Percentiles rank a stretch among this genome's conserved stretches.
These are phyloP conservation scores for Paratrypauchen microcephalus DNA, from an alignment of 2,797 vertebrate genomes.

Conservation along the genomic window DNA sequence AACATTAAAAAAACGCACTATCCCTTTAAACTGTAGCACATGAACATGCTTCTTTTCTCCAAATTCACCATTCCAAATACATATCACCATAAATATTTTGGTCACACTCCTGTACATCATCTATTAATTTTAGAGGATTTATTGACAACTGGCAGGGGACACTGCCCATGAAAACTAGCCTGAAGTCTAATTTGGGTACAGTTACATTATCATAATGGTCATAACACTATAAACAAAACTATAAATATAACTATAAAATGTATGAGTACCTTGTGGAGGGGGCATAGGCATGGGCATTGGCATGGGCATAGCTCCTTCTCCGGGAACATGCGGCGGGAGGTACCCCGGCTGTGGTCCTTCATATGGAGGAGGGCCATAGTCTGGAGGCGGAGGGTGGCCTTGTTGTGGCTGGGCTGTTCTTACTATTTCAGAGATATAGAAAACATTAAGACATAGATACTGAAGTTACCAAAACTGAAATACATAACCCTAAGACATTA, in stretches of 20 bases:
- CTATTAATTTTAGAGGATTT: not conserved
- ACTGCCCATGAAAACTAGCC: not conserved
- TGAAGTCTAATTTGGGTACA: no score
- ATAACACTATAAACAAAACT: no score
- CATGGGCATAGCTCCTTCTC: slow-evolving; percentile 78
- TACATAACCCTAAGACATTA: not conserved
- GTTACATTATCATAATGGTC: no score
- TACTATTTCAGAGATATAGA: slow-evolving; percentile 51
- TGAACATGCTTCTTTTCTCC: no score
- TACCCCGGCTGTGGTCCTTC: slow-evolving; percentile 86
- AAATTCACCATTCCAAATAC: not conserved
- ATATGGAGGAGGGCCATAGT: slow-evolving; percentile 92
- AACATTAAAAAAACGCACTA: no score
- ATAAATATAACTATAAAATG: not conserved
- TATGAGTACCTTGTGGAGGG: slow-evolving; percentile 58
- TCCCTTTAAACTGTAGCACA: no score
- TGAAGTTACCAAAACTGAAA: not conserved
- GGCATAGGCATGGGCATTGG: slow-evolving; percentile 64
- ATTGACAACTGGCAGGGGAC: not conserved
- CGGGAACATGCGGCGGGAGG: slow-evolving; percentile 85
- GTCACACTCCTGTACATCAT: not conserved
- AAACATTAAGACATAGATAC: not conserved
- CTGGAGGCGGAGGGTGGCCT: slow-evolving; percentile 83
- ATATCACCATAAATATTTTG: no score
- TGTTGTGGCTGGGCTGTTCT: slow-evolving; percentile 82